Conservation (phyloP, 1,140 invertebrate species). For the Ceratina australensis region DNA sequence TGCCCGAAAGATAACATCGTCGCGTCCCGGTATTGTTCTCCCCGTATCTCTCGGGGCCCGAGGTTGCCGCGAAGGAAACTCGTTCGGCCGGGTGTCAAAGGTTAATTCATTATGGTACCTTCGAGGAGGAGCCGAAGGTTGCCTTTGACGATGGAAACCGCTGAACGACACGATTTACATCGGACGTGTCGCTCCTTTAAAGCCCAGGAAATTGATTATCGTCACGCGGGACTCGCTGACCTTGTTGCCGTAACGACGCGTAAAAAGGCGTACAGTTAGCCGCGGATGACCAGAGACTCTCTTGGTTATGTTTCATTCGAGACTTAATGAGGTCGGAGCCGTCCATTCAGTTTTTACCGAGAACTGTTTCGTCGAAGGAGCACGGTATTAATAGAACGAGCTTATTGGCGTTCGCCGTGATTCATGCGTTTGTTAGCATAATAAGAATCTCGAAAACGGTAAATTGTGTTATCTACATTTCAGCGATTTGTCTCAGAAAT, state of each 20-base stretch:
- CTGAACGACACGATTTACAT: not conserved
- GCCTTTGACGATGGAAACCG: not conserved
- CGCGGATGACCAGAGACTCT: not conserved
- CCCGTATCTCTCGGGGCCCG: not conserved
- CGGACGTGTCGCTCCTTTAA: not conserved
- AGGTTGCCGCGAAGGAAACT: not conserved
- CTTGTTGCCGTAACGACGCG: constrained; percentile 9
- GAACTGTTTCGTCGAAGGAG: not conserved
- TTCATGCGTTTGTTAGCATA: not conserved
- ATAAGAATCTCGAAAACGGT: not conserved
- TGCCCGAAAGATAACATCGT: constrained; percentile 23
- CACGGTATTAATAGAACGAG: not conserved
- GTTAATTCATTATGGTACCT: constrained; percentile 15
- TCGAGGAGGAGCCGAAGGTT: not conserved
- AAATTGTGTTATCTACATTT: no score
- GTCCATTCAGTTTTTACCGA: not conserved
- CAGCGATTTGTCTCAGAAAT: no score
- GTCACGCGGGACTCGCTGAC: not conserved
- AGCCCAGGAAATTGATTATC: constrained; percentile 10
- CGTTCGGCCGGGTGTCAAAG: constrained; percentile 11
- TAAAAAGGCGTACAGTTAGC: constrained; percentile 21
- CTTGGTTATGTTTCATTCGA: not conserved
- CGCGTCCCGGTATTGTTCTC: not conserved
- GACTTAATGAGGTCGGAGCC: not conserved
- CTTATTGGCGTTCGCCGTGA: not conserved